These are phyloP conservation scores for Ptychochromis oligacanthus DNA, from an alignment of 2,113 vertebrate genomes.

Conservation along the genomic window DNA sequence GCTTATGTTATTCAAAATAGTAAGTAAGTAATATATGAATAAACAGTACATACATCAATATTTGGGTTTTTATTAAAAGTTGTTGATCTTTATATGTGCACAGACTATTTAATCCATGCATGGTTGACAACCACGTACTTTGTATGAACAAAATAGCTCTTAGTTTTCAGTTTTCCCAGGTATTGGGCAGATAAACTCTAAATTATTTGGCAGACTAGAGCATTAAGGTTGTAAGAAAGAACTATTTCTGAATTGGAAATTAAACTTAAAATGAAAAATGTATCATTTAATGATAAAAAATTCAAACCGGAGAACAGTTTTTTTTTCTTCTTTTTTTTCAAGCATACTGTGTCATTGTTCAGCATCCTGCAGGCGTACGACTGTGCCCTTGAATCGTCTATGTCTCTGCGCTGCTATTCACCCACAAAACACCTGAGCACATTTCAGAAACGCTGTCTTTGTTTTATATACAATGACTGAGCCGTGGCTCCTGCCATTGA, in stretches of 20 bases:
- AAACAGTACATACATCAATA: neutral
- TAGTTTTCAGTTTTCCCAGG: neutral
- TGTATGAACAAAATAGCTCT: neutral
- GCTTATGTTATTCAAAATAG: neutral
- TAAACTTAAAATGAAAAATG: conserved; percentile 3
- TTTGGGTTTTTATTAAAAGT: neutral
- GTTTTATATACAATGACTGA: conserved; percentile 24
- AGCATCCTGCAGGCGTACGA: neutral
- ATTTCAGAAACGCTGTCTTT: conserved; percentile 35
- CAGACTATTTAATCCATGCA: neutral
- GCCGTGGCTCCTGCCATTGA: conserved; percentile 15
- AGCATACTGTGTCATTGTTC: conserved; percentile 7
- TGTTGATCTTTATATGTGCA: neutral
- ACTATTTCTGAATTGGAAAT: neutral
- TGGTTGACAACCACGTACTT: neutral
- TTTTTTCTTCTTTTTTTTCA: neutral
- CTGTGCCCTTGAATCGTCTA: conserved; percentile 27
- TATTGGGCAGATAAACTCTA: neutral
- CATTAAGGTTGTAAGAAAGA: neutral
- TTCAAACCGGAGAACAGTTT: neutral
- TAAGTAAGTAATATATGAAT: neutral
- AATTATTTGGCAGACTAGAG: neutral
- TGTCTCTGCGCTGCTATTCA: conserved; percentile 22
- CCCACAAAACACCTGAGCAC: conserved; percentile 51
- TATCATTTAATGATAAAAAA: neutral